Base-by-base conservation (phyloP, 2,888 invertebrate genomes). In the Oscheius sp. region DNA sequence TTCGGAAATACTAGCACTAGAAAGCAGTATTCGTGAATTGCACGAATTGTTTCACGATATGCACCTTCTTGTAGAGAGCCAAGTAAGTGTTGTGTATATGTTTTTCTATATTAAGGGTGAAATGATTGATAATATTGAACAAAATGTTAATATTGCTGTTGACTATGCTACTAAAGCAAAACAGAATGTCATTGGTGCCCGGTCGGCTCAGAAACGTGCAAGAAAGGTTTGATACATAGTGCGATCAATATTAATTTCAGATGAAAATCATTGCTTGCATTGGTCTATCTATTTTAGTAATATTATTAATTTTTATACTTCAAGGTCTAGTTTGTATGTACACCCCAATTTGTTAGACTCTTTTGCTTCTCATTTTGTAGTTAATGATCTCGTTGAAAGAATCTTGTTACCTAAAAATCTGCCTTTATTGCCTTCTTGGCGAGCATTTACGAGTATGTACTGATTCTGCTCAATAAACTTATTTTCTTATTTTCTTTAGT, bases 21-120 rank as follows among this genome's bases (percentile, higher is more conserved):
- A 80, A 57, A 65, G 67, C 9, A 73, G 69, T 32, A 78, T 80
- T 28, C 38, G 75, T 24, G 75, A 80, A 38, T 50, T 80, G 20
- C 78, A 81, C 59, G 80, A 81, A 47, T 70, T 80, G 36, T 80
- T 80, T 38, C 74, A 74, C 61, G 80, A 80, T 51, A 62, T 80
- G 68, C 67, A 70, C 17, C 76, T 79, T 71, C 66, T 80, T 6
- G 76, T 80, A 32, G 71, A 74, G 33, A 76, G 76, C 51, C 78
- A 78, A 68, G 78, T 78, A 22, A 41, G 36, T 41, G 41, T 12
- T 41, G 14, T 41, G 4, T 41, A 17, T 12, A 17, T 32, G 12
- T 20, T 26, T 51, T 17, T 9, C 9, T 14, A 1, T 57, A 30
- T 73, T 38, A 50, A 76, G 76, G 76, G 76, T 5, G 76, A 76